Percentiles rank a stretch among this genome's conserved stretches.
phyloP scores from a whole-genome alignment of 2,113 vertebrate genomes.

The Semnornis frantzii region DNA sequence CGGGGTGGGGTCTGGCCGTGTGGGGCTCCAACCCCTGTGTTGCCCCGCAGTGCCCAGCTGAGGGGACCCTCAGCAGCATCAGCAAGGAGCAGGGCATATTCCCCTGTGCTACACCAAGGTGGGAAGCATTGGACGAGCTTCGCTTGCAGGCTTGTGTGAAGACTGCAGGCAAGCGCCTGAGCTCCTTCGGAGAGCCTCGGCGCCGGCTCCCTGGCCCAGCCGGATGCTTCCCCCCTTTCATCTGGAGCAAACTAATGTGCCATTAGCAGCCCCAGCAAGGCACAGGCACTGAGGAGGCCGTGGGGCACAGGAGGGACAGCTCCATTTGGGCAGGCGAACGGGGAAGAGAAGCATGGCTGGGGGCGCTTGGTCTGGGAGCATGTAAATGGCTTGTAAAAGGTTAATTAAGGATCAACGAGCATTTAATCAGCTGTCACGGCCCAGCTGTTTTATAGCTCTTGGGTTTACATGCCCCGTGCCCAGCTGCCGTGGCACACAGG shows the following conservation, averaged over 20 bases:
- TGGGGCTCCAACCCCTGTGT: fast-evolving
- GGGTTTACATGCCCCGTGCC: neutral
- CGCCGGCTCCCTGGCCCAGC: neutral
- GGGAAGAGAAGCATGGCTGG: neutral
- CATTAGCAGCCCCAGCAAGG: neutral
- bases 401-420: constrained; percentile 58
- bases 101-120: fast-evolving
- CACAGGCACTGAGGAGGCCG: fast-evolving
- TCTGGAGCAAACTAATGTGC: neutral
- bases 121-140: neutral
- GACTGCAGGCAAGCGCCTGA: neutral
- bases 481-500: neutral
- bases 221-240: neutral
- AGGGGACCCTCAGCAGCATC: neutral
- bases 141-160: fast-evolving
- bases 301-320: neutral
- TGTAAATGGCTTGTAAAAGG: constrained; percentile 57
- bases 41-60: fast-evolving
- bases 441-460: constrained; percentile 39
- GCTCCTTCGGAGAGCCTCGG: fast-evolving
- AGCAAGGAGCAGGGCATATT: neutral
- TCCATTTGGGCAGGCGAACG: neutral
- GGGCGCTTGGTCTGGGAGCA: neutral
- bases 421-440: constrained; percentile 46
- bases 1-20: neutral